Conservation (phyloP, 2,797 vertebrate species). For the Lithobates pipiens region DNA sequence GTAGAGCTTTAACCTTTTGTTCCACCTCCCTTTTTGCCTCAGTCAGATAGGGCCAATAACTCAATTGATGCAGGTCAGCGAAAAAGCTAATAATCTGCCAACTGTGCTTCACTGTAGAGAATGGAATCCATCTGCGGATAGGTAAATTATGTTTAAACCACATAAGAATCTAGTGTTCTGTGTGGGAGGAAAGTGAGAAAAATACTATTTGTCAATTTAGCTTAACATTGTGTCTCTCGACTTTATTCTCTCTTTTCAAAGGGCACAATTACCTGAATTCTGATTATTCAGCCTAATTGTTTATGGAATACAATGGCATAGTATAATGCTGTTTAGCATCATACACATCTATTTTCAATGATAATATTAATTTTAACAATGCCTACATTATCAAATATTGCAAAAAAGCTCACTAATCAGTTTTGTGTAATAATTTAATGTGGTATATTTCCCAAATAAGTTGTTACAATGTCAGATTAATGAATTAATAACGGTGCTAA, state of each 20-base stretch:
- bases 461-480: too few relatives aligned
- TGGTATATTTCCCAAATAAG: too few relatives aligned
- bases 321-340: too few relatives aligned
- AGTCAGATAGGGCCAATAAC: slow-evolving; percentile 49
- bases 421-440: too few relatives aligned
- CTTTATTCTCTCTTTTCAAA: background rate
- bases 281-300: slow-evolving; percentile 10
- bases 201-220: slow-evolving; percentile 37
- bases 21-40: slow-evolving; percentile 49
- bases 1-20: slow-evolving; percentile 47
- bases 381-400: too few relatives aligned
- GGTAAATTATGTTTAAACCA: slow-evolving; percentile 53
- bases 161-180: slow-evolving; percentile 28
- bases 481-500: too few relatives aligned
- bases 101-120: slow-evolving; percentile 43
- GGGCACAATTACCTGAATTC: slow-evolving; percentile 4
- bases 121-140: slow-evolving; percentile 45
- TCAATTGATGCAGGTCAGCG: slow-evolving; percentile 54
- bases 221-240: slow-evolving; percentile 21
- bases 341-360: too few relatives aligned
- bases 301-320: background rate
- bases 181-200: slow-evolving; percentile 50
- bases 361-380: too few relatives aligned
- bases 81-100: slow-evolving; percentile 58
- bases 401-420: too few relatives aligned